These are phyloP conservation scores for Cryptomyrus ogoouensis DNA, from an alignment of 2,113 vertebrate genomes.

Conservation along the genomic window DNA sequence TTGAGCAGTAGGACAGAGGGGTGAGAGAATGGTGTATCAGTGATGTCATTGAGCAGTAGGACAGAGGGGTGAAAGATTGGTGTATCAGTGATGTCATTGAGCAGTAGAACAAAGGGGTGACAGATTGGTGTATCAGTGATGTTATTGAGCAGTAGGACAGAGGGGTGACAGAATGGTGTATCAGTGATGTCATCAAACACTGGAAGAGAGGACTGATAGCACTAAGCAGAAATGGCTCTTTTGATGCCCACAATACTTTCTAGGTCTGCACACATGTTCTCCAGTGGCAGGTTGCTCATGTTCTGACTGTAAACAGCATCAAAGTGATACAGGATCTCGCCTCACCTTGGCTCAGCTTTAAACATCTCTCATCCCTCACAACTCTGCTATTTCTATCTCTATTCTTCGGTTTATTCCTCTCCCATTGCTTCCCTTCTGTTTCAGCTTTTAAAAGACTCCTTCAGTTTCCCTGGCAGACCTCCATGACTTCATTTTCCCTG, in stretches of 20 bases:
- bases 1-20: not conserved
- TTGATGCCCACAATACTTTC: not conserved
- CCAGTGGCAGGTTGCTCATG: not conserved
- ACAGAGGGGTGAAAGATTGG: not conserved
- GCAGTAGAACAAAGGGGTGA: not conserved
- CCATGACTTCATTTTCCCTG: constrained; percentile 15
- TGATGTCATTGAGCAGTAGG: not conserved
- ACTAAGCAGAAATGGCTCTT: not conserved
- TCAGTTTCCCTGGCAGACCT: constrained; percentile 7
- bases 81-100: not conserved
- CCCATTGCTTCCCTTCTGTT: not conserved
- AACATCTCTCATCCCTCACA: not conserved
- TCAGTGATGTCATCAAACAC: not conserved
- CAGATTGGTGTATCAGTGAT: not conserved
- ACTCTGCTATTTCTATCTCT: not conserved
- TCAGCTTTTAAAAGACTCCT: constrained; percentile 8
- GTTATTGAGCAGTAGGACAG: not conserved
- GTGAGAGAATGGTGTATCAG: not conserved
- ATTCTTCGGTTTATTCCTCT: not conserved
- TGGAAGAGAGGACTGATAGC: not conserved
- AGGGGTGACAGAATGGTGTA: not conserved
- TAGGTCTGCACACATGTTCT: not conserved
- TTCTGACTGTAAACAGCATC: not conserved
- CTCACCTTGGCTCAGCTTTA: not conserved
- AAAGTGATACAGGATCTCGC: not conserved